Evolutionary conservation across 2,797 vertebrate species (phyloP), one percentile per base, ranked within the genome.

Genomic region (Decapterus maruadsi): DNA sequence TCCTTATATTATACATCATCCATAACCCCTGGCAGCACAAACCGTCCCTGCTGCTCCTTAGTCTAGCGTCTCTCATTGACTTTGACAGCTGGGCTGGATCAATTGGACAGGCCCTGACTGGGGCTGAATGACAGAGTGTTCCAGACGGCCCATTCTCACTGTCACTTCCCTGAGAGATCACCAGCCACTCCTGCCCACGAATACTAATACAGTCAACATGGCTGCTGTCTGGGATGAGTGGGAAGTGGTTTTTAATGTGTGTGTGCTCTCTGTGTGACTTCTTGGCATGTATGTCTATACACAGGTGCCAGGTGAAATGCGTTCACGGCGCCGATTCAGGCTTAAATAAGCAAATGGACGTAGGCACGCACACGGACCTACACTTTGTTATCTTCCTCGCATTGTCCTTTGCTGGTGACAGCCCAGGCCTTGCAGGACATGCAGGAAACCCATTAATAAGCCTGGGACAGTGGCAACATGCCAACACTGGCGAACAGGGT

Each of bases 81-180:
- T 88, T 73, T 90, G 93, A 93, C 93, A 93, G 90, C 86, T 78
- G 87, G 89, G 89, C 75, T 82, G 90, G 92, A 94, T 94, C 91
- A 92, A 90, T 87, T 90, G 90, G 91, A 88, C 87, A 87, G 87
- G 82, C 66, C 62, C 77, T 72, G 88, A 88, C 90, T 87, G 76
- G 56, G 68, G 46, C 80, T 77, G 90, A 93, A 88, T 92, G 90
- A 94, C 91, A 82, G 91, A 92, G 90, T 78, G 91, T 81, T 86
- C 79, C 81, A 87, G 90, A 82, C 87, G 70, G 76, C 90, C 90
- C 87, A 88, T 93, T 93, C 81, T 81, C 80, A 86, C 93, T 94
- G 93, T 93, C 93, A 92, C 90, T 87, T 82, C 90, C 68, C 81
- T 93, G 93, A 94, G 92, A 92, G 89, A 94, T 94, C 87, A 88